A percentile compares a stretch with the other conserved stretches of the same genome.
phyloP scores from a whole-genome alignment of 2,797 vertebrate genomes.

The Tarsius wallacei region DNA sequence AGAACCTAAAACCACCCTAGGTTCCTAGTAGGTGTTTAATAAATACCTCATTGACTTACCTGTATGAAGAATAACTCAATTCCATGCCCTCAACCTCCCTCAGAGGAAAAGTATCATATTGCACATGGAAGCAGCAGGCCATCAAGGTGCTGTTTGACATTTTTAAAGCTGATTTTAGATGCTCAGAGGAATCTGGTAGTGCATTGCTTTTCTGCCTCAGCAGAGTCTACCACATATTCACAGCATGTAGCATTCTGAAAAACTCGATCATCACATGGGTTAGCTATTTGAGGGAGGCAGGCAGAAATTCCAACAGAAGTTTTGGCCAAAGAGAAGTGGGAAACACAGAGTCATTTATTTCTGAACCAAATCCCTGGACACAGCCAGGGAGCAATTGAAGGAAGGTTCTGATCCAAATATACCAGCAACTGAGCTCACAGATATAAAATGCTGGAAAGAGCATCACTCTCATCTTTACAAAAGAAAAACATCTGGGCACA shows the following conservation, averaged over 20 bases:
- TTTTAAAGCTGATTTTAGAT: conserved; percentile 79
- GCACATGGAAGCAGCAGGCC: background rate
- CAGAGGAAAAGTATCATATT: conserved; percentile 70
- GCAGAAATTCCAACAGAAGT: conserved; percentile 15
- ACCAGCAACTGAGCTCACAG: background rate
- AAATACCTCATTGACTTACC: background rate
- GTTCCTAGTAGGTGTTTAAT: conserved; percentile 34
- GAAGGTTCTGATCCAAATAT: background rate
- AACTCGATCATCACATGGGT: background rate
- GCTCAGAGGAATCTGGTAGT: conserved; percentile 61
- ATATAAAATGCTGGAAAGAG: background rate
- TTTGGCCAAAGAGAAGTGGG: conserved; percentile 1
- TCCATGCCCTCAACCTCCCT: conserved; percentile 4
- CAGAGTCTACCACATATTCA: conserved; percentile 42
- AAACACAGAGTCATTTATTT: background rate
- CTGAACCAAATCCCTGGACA: background rate
- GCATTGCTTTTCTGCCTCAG: conserved; percentile 60
- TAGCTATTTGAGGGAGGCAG: background rate
- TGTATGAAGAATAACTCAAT: conserved; percentile 7
- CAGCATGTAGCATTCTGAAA: conserved; percentile 61
- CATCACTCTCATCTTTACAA: background rate
- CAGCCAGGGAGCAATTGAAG: background rate
- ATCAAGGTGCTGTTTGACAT: conserved; percentile 68
- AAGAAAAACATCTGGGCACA: background rate
- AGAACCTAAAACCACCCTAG: background rate